A percentile compares a stretch with the other conserved stretches of the same genome.
phyloP scores from a whole-genome alignment of 1,140 invertebrate species.

The Drosophila funebris region DNA sequence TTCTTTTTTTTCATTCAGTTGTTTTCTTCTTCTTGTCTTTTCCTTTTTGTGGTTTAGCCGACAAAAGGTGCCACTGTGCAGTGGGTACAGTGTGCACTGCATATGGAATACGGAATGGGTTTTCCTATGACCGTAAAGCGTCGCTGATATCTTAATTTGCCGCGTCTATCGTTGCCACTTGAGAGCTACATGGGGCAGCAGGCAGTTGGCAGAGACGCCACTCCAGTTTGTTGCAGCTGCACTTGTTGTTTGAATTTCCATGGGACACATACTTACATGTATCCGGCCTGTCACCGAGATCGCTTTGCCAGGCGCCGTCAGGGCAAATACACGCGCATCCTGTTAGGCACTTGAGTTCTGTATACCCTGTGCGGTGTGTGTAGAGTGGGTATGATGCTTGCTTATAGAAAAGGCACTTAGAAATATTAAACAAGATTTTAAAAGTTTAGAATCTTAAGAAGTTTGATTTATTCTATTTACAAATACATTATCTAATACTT shows the following conservation, averaged over 20 bases:
- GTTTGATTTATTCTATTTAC: too few species aligned
- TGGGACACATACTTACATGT: conserved; percentile 32
- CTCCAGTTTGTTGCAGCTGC: conserved; percentile 59
- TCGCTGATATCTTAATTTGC: conserved; percentile 78
- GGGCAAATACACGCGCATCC: conserved; percentile 64
- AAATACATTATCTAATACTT: too few species aligned
- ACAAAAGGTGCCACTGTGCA: conserved; percentile 67
- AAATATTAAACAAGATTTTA: too few species aligned
- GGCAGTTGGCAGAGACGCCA: conserved; percentile 38
- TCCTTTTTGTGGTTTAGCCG: conserved; percentile 7
- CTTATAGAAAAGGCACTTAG: background rate
- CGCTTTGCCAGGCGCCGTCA: conserved; percentile 54
- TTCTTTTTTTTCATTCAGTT: conserved; percentile 30
- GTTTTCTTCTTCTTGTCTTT: conserved; percentile 20
- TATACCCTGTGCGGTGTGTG: conserved; percentile 13
- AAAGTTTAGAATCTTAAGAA: too few species aligned
- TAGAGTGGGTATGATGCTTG: background rate
- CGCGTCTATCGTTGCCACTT: conserved; percentile 61
- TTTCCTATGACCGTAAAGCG: conserved; percentile 57
- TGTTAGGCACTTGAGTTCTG: conserved; percentile 63
- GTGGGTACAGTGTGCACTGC: background rate
- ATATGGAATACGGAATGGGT: conserved; percentile 49
- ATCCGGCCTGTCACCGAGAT: conserved; percentile 43
- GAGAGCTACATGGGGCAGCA: conserved; percentile 14
- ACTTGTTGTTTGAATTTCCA: conserved; percentile 79